These are phyloP conservation scores for Reticulitermes speratus DNA, from an alignment of 1,140 invertebrate species.

Conservation along the genomic window DNA sequence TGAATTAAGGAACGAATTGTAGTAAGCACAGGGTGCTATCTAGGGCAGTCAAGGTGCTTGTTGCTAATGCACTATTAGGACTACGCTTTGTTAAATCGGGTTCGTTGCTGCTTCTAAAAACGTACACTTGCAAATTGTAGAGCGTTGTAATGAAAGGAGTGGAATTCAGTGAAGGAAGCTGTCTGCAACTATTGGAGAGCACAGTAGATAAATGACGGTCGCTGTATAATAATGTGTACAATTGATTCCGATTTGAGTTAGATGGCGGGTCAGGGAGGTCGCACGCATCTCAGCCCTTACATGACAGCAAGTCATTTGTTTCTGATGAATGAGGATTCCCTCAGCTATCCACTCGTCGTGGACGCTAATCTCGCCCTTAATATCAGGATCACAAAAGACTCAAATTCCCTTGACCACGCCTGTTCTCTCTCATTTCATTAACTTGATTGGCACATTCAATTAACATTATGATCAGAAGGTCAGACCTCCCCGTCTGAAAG, in stretches of 20 bases:
- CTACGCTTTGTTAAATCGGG: too few species aligned
- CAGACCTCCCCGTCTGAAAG: conserved; percentile 28
- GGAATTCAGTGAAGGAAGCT: background rate
- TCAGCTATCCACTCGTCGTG: background rate
- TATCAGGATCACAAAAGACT: background rate
- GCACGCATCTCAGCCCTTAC: conserved; percentile 1
- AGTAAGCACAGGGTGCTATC: too few species aligned
- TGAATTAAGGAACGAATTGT: too few species aligned
- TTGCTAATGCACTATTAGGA: too few species aligned
- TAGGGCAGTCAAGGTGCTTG: too few species aligned
- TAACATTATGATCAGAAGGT: conserved; percentile 33
- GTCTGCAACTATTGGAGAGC: conserved; percentile 22
- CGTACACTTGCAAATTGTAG: too few species aligned
- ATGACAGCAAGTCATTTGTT: conserved; percentile 29
- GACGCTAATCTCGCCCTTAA: conserved; percentile 17
- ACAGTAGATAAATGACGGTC: conserved; percentile 25
- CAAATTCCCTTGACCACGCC: background rate
- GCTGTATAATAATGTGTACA: conserved; percentile 29
- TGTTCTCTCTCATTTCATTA: conserved; percentile 30
- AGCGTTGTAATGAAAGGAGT: too few species aligned
- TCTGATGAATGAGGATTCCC: conserved; percentile 31
- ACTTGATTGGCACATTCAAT: conserved; percentile 35
- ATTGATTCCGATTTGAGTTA: conserved; percentile 34
- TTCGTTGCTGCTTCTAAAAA: too few species aligned
- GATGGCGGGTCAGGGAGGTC: conserved; percentile 23